Base-by-base conservation (phyloP, 1,140 invertebrate genomes). In the Maniola jurtina region DNA sequence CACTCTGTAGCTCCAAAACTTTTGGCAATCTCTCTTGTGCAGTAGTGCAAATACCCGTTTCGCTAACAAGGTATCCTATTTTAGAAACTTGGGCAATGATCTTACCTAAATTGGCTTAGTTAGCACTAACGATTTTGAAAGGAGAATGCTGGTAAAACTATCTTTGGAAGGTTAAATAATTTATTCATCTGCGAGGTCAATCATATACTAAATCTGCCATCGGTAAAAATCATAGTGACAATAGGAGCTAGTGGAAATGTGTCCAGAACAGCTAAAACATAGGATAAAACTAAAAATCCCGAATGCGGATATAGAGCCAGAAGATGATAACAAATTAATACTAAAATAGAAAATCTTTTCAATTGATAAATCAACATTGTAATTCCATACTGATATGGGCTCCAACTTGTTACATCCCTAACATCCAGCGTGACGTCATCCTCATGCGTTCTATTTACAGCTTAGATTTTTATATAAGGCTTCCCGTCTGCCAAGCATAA, bases 381-480 rank as follows among this genome's bases (percentile, higher is more conserved):
- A 9, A 52, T 52, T 52, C 48, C 33, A 64, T 38, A 55, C 45
- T 58, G 63, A 65, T 42, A 25, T 60, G 64, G 61, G 45, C 42
- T 64, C 63, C 62, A 71, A 8, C 15, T 50, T 50, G 48, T 11
- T 16, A 50, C 48, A 50, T 15, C 48, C 15, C 48, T 50, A 50
- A 16, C 48, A 50, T 15, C 0, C 15, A 55, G 10, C 52, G 15
- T 55, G 52, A 55, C 52, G 52, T 55, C 52, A 55, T 34, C 8
- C 48, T 3, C 25, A 55, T 25, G 33, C 56, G 61, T 64, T 79
- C 75, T 71, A 76, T 80, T 66, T 79, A 70, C 69, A 55, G 52
- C 52, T 74, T 73, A 75, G 75, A 68, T 75, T 75, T 77, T 76
- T 81, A 73, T 76, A 68, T 82, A 83, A 79, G 82, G 83, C 78